phyloP scores from a whole-genome alignment of 2,797 vertebrate genomes.

The Yasuhikotakia modesta region DNA sequence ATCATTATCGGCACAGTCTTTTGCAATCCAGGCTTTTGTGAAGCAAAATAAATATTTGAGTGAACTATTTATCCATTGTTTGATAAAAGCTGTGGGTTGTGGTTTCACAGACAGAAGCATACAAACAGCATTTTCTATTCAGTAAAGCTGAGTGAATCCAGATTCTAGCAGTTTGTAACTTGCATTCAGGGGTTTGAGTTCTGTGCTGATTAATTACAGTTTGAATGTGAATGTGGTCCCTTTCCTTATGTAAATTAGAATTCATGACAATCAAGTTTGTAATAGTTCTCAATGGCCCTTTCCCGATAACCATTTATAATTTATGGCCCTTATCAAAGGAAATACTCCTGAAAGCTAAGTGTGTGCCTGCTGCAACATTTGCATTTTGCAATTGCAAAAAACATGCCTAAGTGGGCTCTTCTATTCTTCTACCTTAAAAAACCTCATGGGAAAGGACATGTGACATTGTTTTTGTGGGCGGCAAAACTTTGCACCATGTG shows the following conservation, averaged over 20 bases:
- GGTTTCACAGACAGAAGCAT: background rate
- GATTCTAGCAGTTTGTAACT: background rate
- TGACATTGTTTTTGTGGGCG: background rate
- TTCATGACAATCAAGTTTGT: slow-evolving; percentile 8
- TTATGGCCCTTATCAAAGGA: background rate
- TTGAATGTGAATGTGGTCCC: background rate
- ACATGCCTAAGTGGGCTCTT: background rate
- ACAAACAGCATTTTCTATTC: background rate
- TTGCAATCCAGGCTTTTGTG: background rate
- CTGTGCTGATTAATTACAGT: background rate
- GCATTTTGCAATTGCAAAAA: background rate
- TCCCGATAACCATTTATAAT: background rate
- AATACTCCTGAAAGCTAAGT: background rate
- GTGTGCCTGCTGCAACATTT: background rate
- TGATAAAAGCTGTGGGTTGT: background rate
- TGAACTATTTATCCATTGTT: background rate
- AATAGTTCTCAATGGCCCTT: slow-evolving; percentile 9
- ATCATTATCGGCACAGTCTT: background rate
- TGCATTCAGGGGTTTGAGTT: background rate
- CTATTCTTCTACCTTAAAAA: background rate
- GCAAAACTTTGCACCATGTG: no score
- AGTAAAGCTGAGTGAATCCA: background rate
- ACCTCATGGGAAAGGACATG: background rate
- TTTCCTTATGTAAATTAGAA: background rate
- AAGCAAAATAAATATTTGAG: background rate